Conservation (phyloP, 2,797 vertebrate species). For the Lacerta viridis region DNA sequence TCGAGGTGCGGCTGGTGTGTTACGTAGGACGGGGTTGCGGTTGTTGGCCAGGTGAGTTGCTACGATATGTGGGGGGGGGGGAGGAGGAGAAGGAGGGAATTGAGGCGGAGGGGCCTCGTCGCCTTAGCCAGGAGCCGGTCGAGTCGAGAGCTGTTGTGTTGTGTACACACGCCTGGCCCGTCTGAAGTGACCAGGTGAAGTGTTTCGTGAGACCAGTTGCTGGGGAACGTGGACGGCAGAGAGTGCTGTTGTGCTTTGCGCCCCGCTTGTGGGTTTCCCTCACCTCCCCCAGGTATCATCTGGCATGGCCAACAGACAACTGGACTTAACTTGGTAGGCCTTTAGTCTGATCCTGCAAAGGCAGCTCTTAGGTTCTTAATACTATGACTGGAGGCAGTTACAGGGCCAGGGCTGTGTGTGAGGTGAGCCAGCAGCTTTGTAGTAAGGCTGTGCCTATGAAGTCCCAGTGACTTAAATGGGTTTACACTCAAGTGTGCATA, state of each 20-base stretch:
- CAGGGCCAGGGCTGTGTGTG: not conserved
- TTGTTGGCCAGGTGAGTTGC: not conserved
- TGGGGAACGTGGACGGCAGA: not conserved
- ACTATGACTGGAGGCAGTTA: no score
- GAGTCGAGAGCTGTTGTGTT: no score
- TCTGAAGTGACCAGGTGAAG: not conserved
- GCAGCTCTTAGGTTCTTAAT: not conserved
- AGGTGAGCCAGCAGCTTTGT: not conserved
- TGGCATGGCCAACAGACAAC: no score
- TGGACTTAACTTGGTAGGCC: not conserved
- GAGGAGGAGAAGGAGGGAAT: not conserved
- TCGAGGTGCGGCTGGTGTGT: not conserved
- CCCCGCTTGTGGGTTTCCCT: not conserved
- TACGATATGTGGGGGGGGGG: not conserved
- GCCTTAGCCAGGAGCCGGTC: not conserved
- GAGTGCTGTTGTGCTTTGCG: not conserved
- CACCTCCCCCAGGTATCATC: not conserved
- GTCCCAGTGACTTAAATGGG: not conserved
- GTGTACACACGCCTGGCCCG: no score
- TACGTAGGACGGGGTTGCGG: not conserved
- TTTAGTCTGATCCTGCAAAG: not conserved
- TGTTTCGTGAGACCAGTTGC: not conserved
- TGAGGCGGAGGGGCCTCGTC: no score
- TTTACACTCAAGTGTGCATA: not conserved
- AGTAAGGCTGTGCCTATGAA: not conserved